These are phyloP conservation scores for Oscheius myriophilus DNA, from an alignment of 2,888 invertebrate species.

Conservation along the genomic window DNA sequence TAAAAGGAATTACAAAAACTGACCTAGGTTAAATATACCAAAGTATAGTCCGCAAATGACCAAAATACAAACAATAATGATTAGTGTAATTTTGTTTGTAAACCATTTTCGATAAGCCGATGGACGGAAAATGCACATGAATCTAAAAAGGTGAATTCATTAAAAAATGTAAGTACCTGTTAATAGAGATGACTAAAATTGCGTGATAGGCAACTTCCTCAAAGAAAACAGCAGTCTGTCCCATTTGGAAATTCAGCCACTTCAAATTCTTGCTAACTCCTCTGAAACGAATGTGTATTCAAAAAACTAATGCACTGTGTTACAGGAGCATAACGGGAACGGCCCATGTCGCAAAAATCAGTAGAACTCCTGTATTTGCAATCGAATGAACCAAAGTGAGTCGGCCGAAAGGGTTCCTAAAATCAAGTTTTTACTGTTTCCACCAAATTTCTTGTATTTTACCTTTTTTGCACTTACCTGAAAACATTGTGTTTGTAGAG, in stretches of 20 bases:
- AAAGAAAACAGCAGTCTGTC: constrained; percentile 10
- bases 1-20: too few relatives aligned
- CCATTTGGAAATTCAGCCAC: constrained; percentile 16
- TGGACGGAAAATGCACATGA: constrained; percentile 12
- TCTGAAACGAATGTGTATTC: neutral
- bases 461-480: too few relatives aligned
- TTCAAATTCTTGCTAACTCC: neutral
- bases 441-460: too few relatives aligned
- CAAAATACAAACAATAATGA: constrained; percentile 13
- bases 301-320: neutral
- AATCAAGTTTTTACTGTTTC: too few relatives aligned
- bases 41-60: neutral
- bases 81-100: constrained; percentile 13
- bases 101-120: constrained; percentile 6
- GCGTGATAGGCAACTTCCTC: constrained; percentile 22
- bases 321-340: constrained; percentile 22
- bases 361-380: constrained; percentile 17
- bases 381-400: constrained; percentile 12
- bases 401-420: constrained; percentile 27
- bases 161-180: neutral
- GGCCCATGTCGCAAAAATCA: constrained; percentile 10
- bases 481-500: too few relatives aligned
- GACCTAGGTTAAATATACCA: too few relatives aligned
- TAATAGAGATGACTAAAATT: constrained; percentile 17
- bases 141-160: constrained; percentile 1